These are phyloP conservation scores for Gadopsis marmoratus DNA, from an alignment of 2,797 vertebrate species.

Conservation along the genomic window DNA sequence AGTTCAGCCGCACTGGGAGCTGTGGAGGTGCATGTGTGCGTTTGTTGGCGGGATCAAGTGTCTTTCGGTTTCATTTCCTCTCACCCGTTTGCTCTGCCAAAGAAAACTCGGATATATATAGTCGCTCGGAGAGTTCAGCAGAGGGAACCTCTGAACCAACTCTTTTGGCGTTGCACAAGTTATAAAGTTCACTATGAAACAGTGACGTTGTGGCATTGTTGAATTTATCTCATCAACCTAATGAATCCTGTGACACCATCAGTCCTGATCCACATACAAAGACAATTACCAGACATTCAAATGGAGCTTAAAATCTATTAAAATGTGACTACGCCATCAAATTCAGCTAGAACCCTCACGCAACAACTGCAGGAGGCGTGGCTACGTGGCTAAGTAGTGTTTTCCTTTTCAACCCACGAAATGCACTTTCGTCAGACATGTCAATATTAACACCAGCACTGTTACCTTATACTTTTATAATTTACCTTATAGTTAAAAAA, in stretches of 20 bases:
- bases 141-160: conserved; percentile 34
- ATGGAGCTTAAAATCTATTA: not conserved
- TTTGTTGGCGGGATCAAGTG: conserved; percentile 62
- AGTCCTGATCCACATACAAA: not conserved
- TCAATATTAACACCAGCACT: too few relatives aligned
- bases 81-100: conserved; percentile 60
- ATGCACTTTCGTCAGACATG: too few relatives aligned
- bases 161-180: conserved; percentile 40
- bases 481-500: too few relatives aligned
- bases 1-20: conserved; percentile 31
- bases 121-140: conserved; percentile 64
- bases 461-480: too few relatives aligned
- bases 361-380: too few relatives aligned
- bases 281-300: not conserved
- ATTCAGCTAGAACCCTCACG: too few relatives aligned
- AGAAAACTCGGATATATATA: conserved; percentile 75
- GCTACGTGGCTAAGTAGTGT: too few relatives aligned
- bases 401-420: too few relatives aligned
- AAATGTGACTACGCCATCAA: too few relatives aligned
- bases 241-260: not conserved
- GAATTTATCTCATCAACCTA: not conserved
- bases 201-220: not conserved
- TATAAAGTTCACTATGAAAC: conserved; percentile 26
- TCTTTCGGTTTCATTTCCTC: conserved; percentile 77
- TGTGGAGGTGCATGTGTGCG: conserved; percentile 16